phyloP scores from a whole-genome alignment of 2,113 vertebrate genomes.

The Siniperca knerii region DNA sequence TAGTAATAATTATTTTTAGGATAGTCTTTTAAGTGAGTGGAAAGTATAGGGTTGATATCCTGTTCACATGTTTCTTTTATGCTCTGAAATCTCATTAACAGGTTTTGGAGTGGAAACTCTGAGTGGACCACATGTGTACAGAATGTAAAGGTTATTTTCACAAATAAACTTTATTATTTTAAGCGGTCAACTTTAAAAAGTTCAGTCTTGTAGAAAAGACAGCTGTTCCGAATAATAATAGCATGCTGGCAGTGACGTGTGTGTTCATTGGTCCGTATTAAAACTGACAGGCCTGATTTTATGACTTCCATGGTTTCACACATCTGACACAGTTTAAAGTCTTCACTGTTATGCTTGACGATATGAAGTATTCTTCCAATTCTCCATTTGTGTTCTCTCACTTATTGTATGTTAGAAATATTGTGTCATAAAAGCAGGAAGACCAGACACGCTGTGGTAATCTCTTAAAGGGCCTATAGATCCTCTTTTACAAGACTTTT shows the following conservation, averaged over 20 bases:
- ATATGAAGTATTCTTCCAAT: conserved; percentile 26
- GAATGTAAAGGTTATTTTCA: conserved; percentile 29
- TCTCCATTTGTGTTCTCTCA: conserved; percentile 13
- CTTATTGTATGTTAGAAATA: conserved; percentile 44
- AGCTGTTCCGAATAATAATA: conserved; percentile 41
- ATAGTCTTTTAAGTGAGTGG: neutral
- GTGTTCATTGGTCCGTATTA: conserved; percentile 21
- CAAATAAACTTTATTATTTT: conserved; percentile 34
- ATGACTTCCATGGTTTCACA: conserved; percentile 40
- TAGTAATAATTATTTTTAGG: neutral
- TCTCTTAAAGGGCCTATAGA: neutral
- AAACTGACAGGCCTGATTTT: conserved; percentile 27
- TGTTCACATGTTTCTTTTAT: conserved; percentile 18
- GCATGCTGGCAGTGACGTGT: conserved; percentile 4
- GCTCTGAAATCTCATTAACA: conserved; percentile 6
- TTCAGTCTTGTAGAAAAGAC: conserved; percentile 21
- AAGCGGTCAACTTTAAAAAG: conserved; percentile 17
- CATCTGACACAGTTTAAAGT: conserved; percentile 61
- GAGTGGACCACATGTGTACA: neutral
- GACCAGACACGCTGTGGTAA: neutral
- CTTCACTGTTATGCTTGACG: conserved; percentile 14
- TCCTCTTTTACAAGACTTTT: neutral
- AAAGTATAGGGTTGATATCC: conserved; percentile 25
- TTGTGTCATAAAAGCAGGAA: conserved; percentile 53
- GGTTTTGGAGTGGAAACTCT: conserved; percentile 11